Conservation (phyloP, 2,113 vertebrate genomes). For the Ammospiza caudacuta region DNA sequence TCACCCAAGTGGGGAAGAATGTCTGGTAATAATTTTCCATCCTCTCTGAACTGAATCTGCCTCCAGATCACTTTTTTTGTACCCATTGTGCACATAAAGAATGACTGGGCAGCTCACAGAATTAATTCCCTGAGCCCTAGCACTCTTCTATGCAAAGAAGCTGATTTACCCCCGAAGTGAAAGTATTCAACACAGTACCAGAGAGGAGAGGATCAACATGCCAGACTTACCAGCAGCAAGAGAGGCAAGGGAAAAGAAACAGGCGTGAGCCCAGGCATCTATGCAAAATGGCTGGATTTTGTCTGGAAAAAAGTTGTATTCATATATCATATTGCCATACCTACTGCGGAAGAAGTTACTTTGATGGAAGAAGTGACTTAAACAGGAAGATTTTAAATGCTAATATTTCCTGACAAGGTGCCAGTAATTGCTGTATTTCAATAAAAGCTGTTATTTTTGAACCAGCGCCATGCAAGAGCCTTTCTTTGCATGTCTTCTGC, state of each 20-base stretch:
- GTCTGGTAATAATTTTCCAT: not conserved
- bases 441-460: not conserved
- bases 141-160: not conserved
- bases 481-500: not conserved
- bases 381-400: not conserved
- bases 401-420: not conserved
- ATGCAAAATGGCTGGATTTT: not conserved
- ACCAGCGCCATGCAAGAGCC: not conserved
- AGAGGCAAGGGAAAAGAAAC: not conserved
- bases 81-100: too few relatives aligned
- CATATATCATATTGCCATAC: not conserved
- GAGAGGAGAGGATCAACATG: not conserved
- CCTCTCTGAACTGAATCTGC: not conserved
- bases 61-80: not conserved
- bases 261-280: not conserved
- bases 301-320: not conserved
- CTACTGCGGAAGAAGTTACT: not conserved
- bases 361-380: not conserved
- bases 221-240: not conserved
- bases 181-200: not conserved
- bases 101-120: not conserved
- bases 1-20: not conserved
- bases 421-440: not conserved
- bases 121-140: not conserved
- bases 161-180: not conserved